A percentile compares a stretch with the other conserved stretches of the same genome.
Evolutionary conservation across 2,797 vertebrate genomes (phyloP).

Genomic region (Sebastes melanostomus): DNA sequence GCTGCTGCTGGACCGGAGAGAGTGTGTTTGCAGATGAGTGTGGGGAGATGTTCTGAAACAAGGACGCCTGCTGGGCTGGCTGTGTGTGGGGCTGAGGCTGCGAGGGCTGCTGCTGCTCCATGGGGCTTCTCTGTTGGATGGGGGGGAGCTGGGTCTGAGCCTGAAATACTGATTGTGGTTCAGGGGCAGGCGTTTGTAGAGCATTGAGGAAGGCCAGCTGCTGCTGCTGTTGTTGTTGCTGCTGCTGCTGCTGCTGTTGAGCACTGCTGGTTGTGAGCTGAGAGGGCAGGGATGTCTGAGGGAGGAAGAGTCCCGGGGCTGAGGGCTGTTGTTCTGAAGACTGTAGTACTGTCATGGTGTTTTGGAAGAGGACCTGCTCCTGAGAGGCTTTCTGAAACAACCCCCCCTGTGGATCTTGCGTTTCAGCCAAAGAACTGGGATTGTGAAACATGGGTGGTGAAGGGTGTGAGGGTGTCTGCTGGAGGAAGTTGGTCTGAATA

Average conservation of each 20-base stretch:
- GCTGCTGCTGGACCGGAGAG: constrained; percentile 75
- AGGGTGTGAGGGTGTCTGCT: constrained; percentile 86
- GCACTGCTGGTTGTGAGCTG: constrained; percentile 86
- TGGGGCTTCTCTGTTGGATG: constrained; percentile 85
- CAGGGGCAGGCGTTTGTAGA: constrained; percentile 87
- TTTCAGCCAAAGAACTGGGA: constrained; percentile 86
- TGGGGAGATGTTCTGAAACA: constrained; percentile 81
- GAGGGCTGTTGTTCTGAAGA: constrained; percentile 88
- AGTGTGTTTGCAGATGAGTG: constrained; percentile 78
- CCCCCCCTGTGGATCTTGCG: constrained; percentile 87
- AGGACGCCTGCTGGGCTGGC: constrained; percentile 66
- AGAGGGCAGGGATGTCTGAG: constrained; percentile 85
- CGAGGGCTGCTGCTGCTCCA: constrained; percentile 82
- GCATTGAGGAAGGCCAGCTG: constrained; percentile 87
- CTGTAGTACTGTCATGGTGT: constrained; percentile 87
- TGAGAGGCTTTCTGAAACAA: constrained; percentile 91
- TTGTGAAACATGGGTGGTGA: constrained; percentile 94
- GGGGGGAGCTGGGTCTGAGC: constrained; percentile 88
- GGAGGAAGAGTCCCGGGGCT: constrained; percentile 88
- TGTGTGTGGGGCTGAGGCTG: constrained; percentile 77
- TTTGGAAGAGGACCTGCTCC: constrained; percentile 94
- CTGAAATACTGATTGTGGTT: constrained; percentile 91
- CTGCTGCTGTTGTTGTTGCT: constrained; percentile 73
- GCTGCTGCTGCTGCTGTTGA: constrained; percentile 86
- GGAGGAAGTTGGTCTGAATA: constrained; percentile 92